These are phyloP conservation scores for Laticauda laticaudata DNA, from an alignment of 2,113 vertebrate genomes.

Conservation along the genomic window DNA sequence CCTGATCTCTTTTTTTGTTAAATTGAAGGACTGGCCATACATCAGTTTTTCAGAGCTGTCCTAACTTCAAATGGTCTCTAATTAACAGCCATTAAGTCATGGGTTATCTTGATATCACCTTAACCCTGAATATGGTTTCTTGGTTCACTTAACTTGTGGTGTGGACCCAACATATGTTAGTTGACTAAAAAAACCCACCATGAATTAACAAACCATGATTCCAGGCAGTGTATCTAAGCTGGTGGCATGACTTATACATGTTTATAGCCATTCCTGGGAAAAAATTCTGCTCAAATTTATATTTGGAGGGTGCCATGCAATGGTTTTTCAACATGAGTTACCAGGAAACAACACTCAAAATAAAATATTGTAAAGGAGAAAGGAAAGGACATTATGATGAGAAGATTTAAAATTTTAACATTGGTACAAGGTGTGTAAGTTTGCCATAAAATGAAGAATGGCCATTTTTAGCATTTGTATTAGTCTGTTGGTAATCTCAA, in stretches of 20 bases:
- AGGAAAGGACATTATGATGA: no score
- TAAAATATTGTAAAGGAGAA: no score
- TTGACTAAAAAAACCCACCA: background rate
- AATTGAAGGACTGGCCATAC: no score
- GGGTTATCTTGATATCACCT: background rate
- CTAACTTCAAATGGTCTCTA: no score
- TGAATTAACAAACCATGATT: background rate
- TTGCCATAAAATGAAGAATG: background rate
- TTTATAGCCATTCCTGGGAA: background rate
- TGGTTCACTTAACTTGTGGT: background rate
- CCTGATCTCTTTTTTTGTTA: no score
- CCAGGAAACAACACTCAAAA: background rate
- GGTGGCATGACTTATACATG: background rate
- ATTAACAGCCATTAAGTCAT: no score
- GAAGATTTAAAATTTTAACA: background rate
- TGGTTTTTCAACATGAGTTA: background rate
- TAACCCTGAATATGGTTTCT: background rate
- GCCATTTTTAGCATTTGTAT: background rate
- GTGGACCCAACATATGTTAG: background rate
- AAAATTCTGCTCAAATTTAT: background rate
- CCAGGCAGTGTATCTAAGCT: background rate
- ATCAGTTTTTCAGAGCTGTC: no score
- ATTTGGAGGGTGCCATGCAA: background rate
- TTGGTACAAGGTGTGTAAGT: no score
- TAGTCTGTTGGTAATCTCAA: rapidly evolving